Evolutionary conservation across 1,140 invertebrate genomes (phyloP), one percentile per base, ranked within the genome.

Genomic region (Melitaea cinxia): DNA sequence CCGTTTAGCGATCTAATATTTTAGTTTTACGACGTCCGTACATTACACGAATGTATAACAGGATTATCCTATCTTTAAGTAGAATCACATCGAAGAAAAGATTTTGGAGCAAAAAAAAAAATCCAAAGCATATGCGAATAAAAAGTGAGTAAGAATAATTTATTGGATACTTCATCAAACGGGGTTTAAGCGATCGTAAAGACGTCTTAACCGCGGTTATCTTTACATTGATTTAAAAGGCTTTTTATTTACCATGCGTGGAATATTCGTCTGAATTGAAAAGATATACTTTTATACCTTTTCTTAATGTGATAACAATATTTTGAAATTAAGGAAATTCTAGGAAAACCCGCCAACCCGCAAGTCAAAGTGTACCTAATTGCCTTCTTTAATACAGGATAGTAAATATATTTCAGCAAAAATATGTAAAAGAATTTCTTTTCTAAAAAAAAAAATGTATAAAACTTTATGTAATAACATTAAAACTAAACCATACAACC

Each of bases 1-100:
- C 21, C 42, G 45, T 28, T 59, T 23, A 17, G 42, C 26, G 35
- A 54, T 53, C 54, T 59, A 65, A 65, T 65, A 65, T 65, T 58
- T 65, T 65, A 65, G 63, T 65, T 65, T 65, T 58, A 65, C 63
- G 63, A 58, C 47, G 17, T 24, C 23, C 63, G 47, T 65, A 65
- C 55, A 65, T 65, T 58, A 65, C 55, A 15, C 21, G 63, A 52
- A 65, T 57, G 63, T 58, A 65, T 53, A 58, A 57, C 53, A 52
- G 55, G 54, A 45, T 65, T 42, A 65, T 65, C 55, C 55, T 65
- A 28, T 52, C 55, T 28, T 53, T 65, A 65, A 30, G 12, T 49
- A 58, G 55, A 54, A 58, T 58, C 42, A 58, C 63, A 33, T 42
- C 24, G 45, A 30, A 58, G 55, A 52, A 50, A 52, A 52, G 33